A percentile compares a stretch with the other conserved stretches of the same genome.
These are phyloP conservation scores for Eriocheir sinensis DNA, from an alignment of 1,140 invertebrate genomes.

Conservation along the genomic window DNA sequence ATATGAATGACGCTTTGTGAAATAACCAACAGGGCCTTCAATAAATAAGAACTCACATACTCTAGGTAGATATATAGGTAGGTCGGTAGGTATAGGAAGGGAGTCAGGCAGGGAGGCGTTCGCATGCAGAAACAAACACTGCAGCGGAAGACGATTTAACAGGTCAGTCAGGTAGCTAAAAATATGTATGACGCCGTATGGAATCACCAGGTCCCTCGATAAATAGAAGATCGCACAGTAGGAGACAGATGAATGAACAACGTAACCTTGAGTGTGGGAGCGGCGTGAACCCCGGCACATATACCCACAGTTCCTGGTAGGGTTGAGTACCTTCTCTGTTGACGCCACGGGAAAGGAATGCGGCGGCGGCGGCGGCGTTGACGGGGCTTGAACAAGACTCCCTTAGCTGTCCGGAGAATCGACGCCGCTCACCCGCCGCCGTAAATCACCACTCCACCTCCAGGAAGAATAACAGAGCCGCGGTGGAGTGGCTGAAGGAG, in stretches of 20 bases:
- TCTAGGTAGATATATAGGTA: no score
- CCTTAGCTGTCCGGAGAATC: not conserved
- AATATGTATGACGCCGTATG: not conserved
- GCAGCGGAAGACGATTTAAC: no score
- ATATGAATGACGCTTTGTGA: no score
- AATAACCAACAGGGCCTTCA: no score
- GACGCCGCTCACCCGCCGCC: not conserved
- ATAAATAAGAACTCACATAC: no score
- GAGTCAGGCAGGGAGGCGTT: no score
- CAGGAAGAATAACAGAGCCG: slow-evolving; percentile 13
- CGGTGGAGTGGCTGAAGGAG: slow-evolving; percentile 9
- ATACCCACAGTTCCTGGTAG: not conserved
- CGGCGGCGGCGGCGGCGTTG: not conserved
- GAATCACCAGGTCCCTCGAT: slow-evolving; percentile 3
- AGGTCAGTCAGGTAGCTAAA: no score
- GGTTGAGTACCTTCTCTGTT: not conserved
- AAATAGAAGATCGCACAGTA: not conserved
- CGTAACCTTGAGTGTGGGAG: not conserved
- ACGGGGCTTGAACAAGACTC: not conserved
- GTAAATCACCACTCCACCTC: slow-evolving; percentile 22
- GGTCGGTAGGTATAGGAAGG: no score
- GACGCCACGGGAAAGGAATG: not conserved
- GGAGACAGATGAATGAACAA: not conserved
- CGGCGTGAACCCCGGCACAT: not conserved
- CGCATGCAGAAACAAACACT: no score